A percentile compares a stretch with the other conserved stretches of the same genome.
Conservation (phyloP, 2,888 invertebrate genomes). For the Agrochola lychnidis region DNA sequence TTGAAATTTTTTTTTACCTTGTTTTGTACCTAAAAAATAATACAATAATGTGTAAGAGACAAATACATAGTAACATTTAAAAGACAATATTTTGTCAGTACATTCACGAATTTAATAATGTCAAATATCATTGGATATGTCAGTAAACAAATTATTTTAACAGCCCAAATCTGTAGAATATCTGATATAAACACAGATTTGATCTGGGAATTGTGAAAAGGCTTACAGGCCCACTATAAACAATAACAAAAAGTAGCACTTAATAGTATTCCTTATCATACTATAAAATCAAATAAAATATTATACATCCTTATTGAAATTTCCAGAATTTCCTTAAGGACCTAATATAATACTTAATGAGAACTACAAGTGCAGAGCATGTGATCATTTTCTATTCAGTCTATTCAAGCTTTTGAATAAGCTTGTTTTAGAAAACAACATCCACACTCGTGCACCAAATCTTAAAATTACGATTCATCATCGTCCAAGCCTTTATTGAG, state of each 20-base stretch:
- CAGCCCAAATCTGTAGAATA: constrained; percentile 61
- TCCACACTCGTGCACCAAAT: constrained; percentile 32
- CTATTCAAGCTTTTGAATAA: constrained; percentile 53
- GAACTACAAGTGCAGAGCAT: constrained; percentile 45
- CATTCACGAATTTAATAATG: constrained; percentile 66
- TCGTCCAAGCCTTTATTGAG: constrained; percentile 25
- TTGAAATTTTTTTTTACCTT: constrained; percentile 71
- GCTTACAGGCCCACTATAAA: constrained; percentile 65
- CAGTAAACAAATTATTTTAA: constrained; percentile 55
- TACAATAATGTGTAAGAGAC: constrained; percentile 66
- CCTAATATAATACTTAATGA: constrained; percentile 34
- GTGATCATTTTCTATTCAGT: constrained; percentile 50
- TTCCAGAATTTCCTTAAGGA: constrained; percentile 51
- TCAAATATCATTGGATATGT: constrained; percentile 65
- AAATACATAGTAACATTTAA: constrained; percentile 65
- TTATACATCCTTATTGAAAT: constrained; percentile 39
- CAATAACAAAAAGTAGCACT: constrained; percentile 68
- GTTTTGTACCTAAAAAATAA: constrained; percentile 82
- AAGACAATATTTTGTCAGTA: constrained; percentile 67
- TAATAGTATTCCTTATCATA: constrained; percentile 47
- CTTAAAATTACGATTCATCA: constrained; percentile 37
- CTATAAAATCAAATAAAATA: constrained; percentile 38
- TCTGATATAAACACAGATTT: constrained; percentile 58
- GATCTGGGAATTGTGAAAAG: constrained; percentile 47
- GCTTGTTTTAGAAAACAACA: constrained; percentile 54